These are phyloP conservation scores for Chrysodeixis includens DNA, from an alignment of 2,888 invertebrate species.

Conservation along the genomic window DNA sequence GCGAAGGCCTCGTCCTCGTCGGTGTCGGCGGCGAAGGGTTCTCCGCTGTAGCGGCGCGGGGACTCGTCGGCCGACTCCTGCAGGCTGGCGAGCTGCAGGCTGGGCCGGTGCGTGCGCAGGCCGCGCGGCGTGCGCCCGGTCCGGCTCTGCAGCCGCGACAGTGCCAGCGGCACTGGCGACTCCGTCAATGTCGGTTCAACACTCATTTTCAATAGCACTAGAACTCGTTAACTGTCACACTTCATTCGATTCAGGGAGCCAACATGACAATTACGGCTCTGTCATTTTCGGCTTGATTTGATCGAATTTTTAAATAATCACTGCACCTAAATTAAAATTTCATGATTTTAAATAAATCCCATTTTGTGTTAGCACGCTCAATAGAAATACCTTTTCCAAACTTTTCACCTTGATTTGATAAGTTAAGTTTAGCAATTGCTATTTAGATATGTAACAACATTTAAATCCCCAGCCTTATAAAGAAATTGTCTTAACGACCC, in stretches of 20 bases:
- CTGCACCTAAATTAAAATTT: slow-evolving; percentile 47
- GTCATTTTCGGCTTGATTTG: slow-evolving; percentile 70
- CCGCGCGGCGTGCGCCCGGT: slow-evolving; percentile 75
- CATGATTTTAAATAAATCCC: slow-evolving; percentile 36
- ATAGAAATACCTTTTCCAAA: background rate
- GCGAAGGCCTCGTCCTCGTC: slow-evolving; percentile 83
- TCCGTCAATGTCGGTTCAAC: slow-evolving; percentile 84
- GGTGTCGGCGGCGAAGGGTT: slow-evolving; percentile 74
- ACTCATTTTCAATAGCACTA: slow-evolving; percentile 77
- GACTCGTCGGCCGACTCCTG: slow-evolving; percentile 84
- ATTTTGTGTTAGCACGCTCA: slow-evolving; percentile 59
- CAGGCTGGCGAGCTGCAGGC: slow-evolving; percentile 83
- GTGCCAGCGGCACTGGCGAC: slow-evolving; percentile 85
- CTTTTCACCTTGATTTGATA: background rate
- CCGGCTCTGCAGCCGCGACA: slow-evolving; percentile 80
- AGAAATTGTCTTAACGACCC: too few species aligned
- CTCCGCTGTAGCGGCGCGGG: slow-evolving; percentile 82
- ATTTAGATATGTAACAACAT: background rate
- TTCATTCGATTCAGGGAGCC: slow-evolving; percentile 60
- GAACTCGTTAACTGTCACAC: slow-evolving; percentile 69
- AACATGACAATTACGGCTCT: slow-evolving; percentile 71
- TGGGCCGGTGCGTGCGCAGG: slow-evolving; percentile 80
- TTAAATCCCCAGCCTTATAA: background rate
- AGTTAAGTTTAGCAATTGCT: background rate
- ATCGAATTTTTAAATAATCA: slow-evolving; percentile 61